These are phyloP conservation scores for Athalia circularis DNA, from an alignment of 2,888 invertebrate species.

Conservation along the genomic window DNA sequence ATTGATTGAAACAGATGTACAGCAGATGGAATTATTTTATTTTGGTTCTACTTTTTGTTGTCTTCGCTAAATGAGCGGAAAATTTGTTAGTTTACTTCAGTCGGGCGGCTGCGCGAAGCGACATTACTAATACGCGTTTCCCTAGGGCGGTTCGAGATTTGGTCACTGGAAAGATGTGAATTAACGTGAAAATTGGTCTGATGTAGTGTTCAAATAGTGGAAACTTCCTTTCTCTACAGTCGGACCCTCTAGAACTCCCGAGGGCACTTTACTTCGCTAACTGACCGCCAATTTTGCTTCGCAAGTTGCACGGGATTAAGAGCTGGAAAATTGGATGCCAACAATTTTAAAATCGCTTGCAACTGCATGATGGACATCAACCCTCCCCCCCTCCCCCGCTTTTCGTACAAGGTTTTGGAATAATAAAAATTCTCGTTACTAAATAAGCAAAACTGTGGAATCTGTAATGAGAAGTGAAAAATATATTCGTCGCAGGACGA, in stretches of 20 bases:
- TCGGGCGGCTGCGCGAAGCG: not conserved
- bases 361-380: conserved; percentile 7
- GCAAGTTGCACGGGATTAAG: conserved; percentile 54
- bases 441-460: too few relatives aligned
- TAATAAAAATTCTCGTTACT: not conserved
- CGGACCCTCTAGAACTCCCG: conserved; percentile 17
- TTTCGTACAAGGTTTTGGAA: not conserved
- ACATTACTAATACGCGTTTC: not conserved
- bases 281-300: conserved; percentile 53
- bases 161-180: conserved; percentile 37
- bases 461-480: too few relatives aligned
- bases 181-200: conserved; percentile 36
- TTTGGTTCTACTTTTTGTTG: too few relatives aligned
- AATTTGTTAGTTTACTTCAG: too few relatives aligned
- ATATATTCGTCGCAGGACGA: not conserved
- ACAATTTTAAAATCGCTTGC: conserved; percentile 49
- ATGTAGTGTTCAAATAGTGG: conserved; percentile 31
- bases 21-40: too few relatives aligned
- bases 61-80: too few relatives aligned
- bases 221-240: conserved; percentile 1
- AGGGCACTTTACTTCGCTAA: conserved; percentile 49
- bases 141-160: conserved; percentile 10
- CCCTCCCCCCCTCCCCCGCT: too few relatives aligned
- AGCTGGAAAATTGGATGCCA: conserved; percentile 63
- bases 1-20: too few relatives aligned